Percentiles rank a stretch among this genome's conserved stretches.
These are phyloP conservation scores for Eristalis pertinax DNA, from an alignment of 2,888 invertebrate genomes.

Conservation along the genomic window DNA sequence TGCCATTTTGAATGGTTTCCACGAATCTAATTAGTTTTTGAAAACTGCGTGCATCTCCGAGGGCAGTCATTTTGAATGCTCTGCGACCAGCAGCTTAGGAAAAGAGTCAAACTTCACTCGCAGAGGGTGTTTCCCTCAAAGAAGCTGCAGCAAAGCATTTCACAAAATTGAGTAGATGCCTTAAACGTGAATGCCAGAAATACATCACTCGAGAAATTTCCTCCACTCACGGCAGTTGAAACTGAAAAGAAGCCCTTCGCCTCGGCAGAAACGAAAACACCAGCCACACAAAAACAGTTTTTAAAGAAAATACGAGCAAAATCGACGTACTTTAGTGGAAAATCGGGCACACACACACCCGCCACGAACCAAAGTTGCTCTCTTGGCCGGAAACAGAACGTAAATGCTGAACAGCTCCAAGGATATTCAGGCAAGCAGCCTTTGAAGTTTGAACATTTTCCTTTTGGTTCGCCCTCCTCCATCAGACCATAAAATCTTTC, in stretches of 20 bases:
- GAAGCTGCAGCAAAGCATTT: neutral
- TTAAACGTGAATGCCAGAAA: neutral
- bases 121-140: neutral
- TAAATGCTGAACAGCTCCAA: neutral
- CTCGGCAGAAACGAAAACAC: neutral
- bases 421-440: neutral
- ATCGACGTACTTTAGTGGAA: neutral
- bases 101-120: neutral
- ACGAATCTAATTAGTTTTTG: no score
- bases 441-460: neutral
- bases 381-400: neutral
- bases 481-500: slow-evolving; percentile 31
- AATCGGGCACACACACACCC: neutral
- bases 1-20: no score
- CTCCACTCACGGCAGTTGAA: neutral
- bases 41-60: no score
- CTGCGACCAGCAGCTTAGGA: no score
- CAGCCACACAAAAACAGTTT: neutral
- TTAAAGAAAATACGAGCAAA: neutral
- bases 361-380: neutral
- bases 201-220: no score
- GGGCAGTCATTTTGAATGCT: no score
- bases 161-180: neutral
- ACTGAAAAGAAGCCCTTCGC: neutral
- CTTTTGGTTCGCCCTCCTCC: neutral